Base-by-base conservation (phyloP, 2,888 invertebrate species). In the Dolichopus griseipennis region DNA sequence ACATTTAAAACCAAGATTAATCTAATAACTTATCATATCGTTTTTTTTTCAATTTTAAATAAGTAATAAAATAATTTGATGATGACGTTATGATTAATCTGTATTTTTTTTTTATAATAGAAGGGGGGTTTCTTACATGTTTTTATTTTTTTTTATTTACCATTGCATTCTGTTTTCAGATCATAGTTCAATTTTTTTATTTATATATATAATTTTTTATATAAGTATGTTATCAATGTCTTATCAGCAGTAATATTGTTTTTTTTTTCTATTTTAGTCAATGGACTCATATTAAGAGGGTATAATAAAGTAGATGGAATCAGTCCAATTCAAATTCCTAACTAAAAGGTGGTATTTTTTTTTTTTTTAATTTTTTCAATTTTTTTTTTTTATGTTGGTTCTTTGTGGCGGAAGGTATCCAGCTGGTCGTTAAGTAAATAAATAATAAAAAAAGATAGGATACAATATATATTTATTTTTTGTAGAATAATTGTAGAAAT, bases 361-460 rank as follows among this genome's bases (percentile, higher is more conserved):
- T 18, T 52, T 18, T 18, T 18, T 52, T 52, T 52, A 6, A 18
- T 52, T 18, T 18, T 18, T 52, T 52, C 18, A 6, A 18, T 52
- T 52, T 18, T 18, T 27, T 4, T 27, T 27, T 27, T 27, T 27
- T 27, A 27, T 27, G 27, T 27, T 27, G 27, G 27, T 27, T 27
- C 27, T 27, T 27, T 27, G 27, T 27, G 27, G 27, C 27, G 27
- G 37, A 37, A 37, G 52, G 52, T 52, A 52, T 52, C 52, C 52
- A 52, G 52, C 52, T 52, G 52, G 52, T 52, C 18, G 52, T 52
- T 52, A 52, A 52, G 52, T 52, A 52, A 52, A 52, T 52, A 52
- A 52, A 41, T 15, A 41, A 41, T 41, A 41, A 41, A 41, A 52
- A 52, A 52, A n/a, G 18, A 52, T 52, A 52, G 15, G 27, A 27